Evolutionary conservation across 2,113 vertebrate species (phyloP).

Genomic region (Myodes glareolus): DNA sequence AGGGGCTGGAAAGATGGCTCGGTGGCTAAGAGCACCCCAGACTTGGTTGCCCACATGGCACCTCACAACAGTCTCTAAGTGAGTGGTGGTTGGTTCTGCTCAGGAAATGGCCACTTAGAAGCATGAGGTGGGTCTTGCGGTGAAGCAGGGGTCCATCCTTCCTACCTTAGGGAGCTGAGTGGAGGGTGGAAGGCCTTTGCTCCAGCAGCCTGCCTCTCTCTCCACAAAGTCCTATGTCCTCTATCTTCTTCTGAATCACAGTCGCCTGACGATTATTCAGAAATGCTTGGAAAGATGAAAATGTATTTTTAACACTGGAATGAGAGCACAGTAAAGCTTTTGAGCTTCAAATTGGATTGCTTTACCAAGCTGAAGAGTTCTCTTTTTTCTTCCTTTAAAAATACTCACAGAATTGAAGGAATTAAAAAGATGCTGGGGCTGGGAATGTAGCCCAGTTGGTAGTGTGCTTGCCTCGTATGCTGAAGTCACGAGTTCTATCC

Average conservation of each 20-base stretch:
- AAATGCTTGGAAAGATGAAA: constrained; percentile 31
- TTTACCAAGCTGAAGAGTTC: constrained; percentile 34
- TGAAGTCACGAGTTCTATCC: neutral
- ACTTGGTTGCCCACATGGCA: too few species aligned
- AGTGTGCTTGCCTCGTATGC: neutral
- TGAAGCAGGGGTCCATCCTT: neutral
- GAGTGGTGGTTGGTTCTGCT: neutral
- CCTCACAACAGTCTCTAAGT: neutral
- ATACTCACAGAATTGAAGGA: constrained; percentile 7
- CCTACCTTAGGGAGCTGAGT: neutral
- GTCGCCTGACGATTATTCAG: neutral
- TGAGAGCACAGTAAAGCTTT: neutral
- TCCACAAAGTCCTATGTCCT: neutral
- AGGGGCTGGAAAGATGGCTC: neutral
- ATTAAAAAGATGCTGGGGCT: neutral
- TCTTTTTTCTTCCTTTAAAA: neutral
- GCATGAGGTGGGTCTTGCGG: neutral
- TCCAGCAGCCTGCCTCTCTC: neutral
- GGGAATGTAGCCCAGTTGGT: neutral
- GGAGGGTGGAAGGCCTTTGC: neutral
- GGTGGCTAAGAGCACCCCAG: neutral
- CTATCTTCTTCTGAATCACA: neutral
- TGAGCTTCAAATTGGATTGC: constrained; percentile 51
- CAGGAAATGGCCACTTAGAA: neutral
- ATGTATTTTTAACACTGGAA: constrained; percentile 55